Evolutionary conservation across 2,113 vertebrate species (phyloP).

Genomic region (Emydura subglobosa): DNA sequence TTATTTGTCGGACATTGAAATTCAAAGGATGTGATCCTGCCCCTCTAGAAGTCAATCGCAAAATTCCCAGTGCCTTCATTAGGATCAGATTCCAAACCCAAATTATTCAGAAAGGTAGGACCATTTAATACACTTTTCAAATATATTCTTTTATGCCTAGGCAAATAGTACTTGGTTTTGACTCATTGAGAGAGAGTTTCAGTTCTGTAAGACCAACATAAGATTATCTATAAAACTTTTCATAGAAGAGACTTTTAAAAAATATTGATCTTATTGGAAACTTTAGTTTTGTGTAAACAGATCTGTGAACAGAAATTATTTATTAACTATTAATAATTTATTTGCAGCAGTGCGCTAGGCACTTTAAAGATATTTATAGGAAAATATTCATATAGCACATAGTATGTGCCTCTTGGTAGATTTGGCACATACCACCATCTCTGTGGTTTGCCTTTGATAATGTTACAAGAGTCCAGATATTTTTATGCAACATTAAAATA

Average conservation of each 20-base stretch:
- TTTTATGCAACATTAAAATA: constrained; percentile 6
- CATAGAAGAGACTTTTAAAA: not conserved
- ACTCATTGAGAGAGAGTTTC: not conserved
- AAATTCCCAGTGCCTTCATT: not conserved
- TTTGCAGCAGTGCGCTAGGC: not conserved
- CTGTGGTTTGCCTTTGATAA: not conserved
- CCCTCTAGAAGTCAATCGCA: not conserved
- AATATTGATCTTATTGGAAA: not conserved
- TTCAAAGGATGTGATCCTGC: not conserved
- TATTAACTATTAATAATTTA: constrained; percentile 15
- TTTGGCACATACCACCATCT: not conserved
- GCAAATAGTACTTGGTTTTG: not conserved
- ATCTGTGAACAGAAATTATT: not conserved
- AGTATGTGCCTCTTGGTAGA: not conserved
- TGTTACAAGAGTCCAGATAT: not conserved
- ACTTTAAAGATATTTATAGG: not conserved
- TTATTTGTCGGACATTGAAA: not conserved
- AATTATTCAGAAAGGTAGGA: not conserved
- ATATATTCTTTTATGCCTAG: not conserved
- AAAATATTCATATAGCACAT: not conserved
- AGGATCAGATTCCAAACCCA: not conserved
- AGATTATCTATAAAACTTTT: not conserved
- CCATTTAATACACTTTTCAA: not conserved
- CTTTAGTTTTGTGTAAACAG: not conserved
- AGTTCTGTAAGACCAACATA: not conserved